A percentile compares a stretch with the other conserved stretches of the same genome.
Conservation (phyloP, 2,888 invertebrate species). For the Lamproptera curius region DNA sequence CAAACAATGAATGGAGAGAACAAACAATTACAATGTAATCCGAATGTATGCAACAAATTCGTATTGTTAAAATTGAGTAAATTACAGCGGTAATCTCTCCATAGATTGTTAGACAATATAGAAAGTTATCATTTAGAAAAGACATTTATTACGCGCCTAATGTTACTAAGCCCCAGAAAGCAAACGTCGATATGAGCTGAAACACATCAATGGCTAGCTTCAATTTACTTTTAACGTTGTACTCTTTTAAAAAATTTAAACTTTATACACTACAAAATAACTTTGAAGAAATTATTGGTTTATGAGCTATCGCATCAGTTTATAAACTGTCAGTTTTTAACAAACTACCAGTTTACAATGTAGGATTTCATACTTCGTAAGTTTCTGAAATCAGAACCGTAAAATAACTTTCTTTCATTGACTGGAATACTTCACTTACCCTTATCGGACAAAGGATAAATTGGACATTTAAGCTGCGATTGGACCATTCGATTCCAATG, state of each 20-base stretch:
- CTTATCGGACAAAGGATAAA: no score
- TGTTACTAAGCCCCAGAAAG: constrained; percentile 74
- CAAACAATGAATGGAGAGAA: constrained; percentile 47
- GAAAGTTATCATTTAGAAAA: constrained; percentile 61
- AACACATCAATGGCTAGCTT: constrained; percentile 70
- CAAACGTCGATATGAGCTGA: constrained; percentile 71
- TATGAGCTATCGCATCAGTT: no score
- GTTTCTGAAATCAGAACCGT: not conserved
- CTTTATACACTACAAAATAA: no score
- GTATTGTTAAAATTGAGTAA: no score
- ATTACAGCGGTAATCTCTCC: constrained; percentile 30
- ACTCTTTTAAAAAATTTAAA: no score
- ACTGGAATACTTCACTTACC: no score
- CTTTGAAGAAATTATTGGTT: no score
- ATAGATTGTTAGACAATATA: constrained; percentile 53
- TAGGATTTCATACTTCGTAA: not conserved
- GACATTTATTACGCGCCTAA: constrained; percentile 78
- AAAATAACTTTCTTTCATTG: constrained; percentile 1
- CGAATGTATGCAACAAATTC: not conserved
- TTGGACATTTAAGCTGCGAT: no score
- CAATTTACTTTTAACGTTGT: no score
- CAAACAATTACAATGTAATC: constrained; percentile 7
- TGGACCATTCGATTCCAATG: no score
- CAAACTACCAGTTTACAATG: not conserved
- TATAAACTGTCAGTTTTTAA: constrained; percentile 32